These are phyloP conservation scores for Porites rus DNA, from an alignment of 92 coral and sea anemone species.

Conservation along the genomic window DNA sequence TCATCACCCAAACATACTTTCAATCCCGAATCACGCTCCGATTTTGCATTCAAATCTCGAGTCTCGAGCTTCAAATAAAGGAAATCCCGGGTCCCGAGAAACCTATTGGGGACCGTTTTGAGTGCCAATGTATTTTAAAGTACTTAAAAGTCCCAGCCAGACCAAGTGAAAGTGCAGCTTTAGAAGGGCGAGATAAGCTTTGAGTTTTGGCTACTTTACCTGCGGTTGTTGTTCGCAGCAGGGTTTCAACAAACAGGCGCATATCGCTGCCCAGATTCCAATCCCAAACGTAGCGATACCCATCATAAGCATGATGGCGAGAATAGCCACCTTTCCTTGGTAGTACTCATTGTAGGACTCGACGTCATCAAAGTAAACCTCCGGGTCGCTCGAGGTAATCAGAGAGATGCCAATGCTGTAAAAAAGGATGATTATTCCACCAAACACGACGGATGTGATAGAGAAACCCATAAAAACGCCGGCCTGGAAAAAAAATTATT, in stretches of 20 bases:
- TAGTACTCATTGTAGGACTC: background rate
- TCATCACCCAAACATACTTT: too few species aligned
- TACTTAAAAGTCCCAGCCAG: too few species aligned
- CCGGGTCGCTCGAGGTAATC: background rate
- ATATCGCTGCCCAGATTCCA: background rate
- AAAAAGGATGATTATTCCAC: background rate
- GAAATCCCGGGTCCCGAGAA: too few species aligned
- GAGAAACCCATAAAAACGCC: background rate
- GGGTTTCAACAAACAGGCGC: background rate
- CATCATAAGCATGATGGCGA: background rate
- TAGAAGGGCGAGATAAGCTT: too few species aligned
- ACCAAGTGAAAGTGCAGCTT: too few species aligned
- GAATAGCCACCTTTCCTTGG: background rate
- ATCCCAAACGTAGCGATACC: background rate
- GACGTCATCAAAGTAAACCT: background rate
- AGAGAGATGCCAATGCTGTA: background rate
- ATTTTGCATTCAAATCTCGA: too few species aligned
- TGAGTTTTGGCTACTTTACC: too few species aligned
- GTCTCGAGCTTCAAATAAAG: too few species aligned
- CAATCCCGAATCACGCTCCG: too few species aligned
- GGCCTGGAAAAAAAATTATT: background rate
- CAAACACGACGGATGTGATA: background rate
- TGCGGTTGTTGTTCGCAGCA: background rate
- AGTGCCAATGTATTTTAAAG: too few species aligned
- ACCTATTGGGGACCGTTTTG: too few species aligned